Percentiles rank a stretch among this genome's conserved stretches.
Evolutionary conservation across 2,797 vertebrate genomes (phyloP).

Genomic region (Sandelia bainsii): DNA sequence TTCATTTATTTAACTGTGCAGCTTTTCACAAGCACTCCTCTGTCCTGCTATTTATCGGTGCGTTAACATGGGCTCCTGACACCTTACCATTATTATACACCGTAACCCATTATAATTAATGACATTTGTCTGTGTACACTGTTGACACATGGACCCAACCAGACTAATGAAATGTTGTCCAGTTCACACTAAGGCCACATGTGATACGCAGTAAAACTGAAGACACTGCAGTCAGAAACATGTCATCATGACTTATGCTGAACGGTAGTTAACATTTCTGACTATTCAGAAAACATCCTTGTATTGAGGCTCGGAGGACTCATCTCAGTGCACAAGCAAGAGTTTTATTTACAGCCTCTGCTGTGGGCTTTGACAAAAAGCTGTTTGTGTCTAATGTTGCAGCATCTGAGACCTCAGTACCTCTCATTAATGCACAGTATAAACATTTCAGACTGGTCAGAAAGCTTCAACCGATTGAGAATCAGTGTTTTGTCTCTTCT

Average conservation of each 20-base stretch:
- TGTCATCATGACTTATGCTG: not conserved
- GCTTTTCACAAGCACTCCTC: slow-evolving; percentile 19
- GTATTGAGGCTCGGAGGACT: too few species aligned
- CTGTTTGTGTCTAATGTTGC: not conserved
- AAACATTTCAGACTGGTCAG: not conserved
- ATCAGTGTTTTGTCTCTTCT: not conserved
- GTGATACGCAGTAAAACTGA: slow-evolving; percentile 4
- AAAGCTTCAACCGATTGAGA: slow-evolving; percentile 8
- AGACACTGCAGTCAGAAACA: not conserved
- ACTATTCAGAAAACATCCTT: too few species aligned
- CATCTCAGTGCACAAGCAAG: too few species aligned
- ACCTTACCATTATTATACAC: slow-evolving; percentile 16
- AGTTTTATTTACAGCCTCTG: too few species aligned
- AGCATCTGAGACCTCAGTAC: not conserved
- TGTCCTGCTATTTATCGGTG: slow-evolving; percentile 15
- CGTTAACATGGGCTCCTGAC: slow-evolving; percentile 22
- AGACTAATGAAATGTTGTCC: slow-evolving; percentile 57
- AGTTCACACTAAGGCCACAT: slow-evolving; percentile 38
- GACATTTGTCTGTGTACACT: slow-evolving; percentile 38
- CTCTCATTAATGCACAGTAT: not conserved
- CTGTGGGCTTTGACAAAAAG: too few species aligned
- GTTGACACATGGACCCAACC: slow-evolving; percentile 36
- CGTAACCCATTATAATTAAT: slow-evolving; percentile 44
- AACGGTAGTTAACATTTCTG: too few species aligned
- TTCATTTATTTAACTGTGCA: slow-evolving; percentile 6